phyloP scores from a whole-genome alignment of 2,797 vertebrate genomes.

The Eulemur albifrons region DNA sequence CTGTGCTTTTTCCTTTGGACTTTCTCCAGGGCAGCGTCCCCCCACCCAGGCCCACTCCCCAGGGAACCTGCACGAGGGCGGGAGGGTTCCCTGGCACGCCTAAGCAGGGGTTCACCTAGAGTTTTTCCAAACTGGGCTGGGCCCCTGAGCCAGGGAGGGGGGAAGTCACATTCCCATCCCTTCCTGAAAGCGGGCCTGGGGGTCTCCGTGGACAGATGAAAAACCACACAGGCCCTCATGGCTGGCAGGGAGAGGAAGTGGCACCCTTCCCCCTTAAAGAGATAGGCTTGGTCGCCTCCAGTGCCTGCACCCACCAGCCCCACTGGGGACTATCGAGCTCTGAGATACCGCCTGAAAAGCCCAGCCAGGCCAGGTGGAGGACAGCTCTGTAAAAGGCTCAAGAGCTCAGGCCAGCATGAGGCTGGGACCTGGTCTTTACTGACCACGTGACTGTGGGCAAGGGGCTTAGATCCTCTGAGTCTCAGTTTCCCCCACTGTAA shows the following conservation, averaged over 20 bases:
- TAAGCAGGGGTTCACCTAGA: neutral
- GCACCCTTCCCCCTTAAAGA: neutral
- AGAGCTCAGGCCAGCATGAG: rapidly evolving
- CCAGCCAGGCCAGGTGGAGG: neutral
- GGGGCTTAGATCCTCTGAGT: neutral
- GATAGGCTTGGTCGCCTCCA: neutral
- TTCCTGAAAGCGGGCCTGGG: neutral
- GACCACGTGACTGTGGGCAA: neutral
- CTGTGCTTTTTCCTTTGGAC: slow-evolving; percentile 18
- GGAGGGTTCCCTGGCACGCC: slow-evolving; percentile 70
- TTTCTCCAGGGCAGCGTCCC: slow-evolving; percentile 30
- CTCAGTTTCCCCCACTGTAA: neutral
- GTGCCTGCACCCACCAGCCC: neutral
- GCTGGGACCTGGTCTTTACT: neutral
- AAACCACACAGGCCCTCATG: neutral
- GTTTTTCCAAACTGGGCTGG: slow-evolving; percentile 53
- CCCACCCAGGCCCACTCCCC: slow-evolving; percentile 57
- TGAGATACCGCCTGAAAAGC: neutral
- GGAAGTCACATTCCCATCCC: neutral
- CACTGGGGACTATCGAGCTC: neutral
- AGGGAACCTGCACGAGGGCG: slow-evolving; percentile 41
- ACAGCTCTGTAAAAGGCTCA: neutral
- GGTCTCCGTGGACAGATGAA: neutral
- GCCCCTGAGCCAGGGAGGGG: neutral
- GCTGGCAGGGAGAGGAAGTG: neutral